A percentile compares a stretch with the other conserved stretches of the same genome.
phyloP scores from a whole-genome alignment of 2,797 vertebrate species.

The Coregonus suidteri region DNA sequence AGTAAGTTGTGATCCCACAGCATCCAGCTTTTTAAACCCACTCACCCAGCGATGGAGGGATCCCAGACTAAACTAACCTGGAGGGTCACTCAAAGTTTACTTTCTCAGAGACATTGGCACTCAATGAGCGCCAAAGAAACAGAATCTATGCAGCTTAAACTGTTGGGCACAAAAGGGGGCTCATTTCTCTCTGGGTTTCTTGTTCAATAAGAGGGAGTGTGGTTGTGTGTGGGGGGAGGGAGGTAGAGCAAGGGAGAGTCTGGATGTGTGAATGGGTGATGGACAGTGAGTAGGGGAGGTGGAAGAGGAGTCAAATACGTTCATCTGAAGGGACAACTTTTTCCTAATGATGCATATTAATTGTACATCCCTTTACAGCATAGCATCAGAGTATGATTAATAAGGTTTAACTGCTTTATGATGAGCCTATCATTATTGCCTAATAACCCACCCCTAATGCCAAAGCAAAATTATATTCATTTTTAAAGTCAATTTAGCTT shows the following conservation, averaged over 20 bases:
- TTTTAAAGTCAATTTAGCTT: too few species aligned
- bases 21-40: conserved; percentile 20
- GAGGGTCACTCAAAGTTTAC: conserved; percentile 85
- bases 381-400: background rate
- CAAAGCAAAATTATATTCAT: too few species aligned
- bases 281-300: background rate
- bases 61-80: conserved; percentile 83
- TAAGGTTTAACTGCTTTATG: too few species aligned
- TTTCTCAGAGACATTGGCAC: conserved; percentile 80
- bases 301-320: background rate
- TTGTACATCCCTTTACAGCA: background rate
- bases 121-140: conserved; percentile 71
- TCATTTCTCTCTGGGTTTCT: conserved; percentile 34
- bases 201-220: background rate
- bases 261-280: background rate
- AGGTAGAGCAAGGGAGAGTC: background rate
- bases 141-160: conserved; percentile 82
- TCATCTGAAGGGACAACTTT: background rate
- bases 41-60: conserved; percentile 47
- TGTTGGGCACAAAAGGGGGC: conserved; percentile 72
- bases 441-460: too few species aligned
- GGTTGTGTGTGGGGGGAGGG: background rate
- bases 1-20: conserved; percentile 65
- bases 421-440: too few species aligned
- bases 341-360: background rate